Evolutionary conservation across 64 coral and sea anemone genomes (phyloP).

Genomic region (Stichodactyla mertensii): DNA sequence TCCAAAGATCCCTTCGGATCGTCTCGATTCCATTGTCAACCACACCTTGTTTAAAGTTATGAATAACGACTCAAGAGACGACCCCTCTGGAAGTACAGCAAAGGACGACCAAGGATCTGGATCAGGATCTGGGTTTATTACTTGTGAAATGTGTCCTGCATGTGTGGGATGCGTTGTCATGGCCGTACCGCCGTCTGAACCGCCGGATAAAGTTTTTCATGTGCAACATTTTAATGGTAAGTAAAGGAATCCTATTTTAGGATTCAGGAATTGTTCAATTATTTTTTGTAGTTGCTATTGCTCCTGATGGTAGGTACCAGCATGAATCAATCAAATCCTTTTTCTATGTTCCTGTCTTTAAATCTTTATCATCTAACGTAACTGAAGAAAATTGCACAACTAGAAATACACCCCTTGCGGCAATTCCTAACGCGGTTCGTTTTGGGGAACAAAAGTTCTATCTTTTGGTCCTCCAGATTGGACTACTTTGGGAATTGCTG

Average conservation of each 20-base stretch:
- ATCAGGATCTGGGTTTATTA: background rate
- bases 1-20: background rate
- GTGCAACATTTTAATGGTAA: background rate
- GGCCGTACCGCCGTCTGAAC: background rate
- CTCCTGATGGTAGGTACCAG: no score
- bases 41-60: background rate
- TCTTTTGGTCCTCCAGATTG: no score
- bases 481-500: no score
- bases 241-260: background rate
- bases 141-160: background rate
- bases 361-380: no score
- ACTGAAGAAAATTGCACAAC: no score
- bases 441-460: no score
- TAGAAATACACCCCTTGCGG: no score
- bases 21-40: background rate
- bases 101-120: background rate
- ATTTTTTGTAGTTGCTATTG: no score
- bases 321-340: no score
- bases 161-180: slow-evolving; percentile 7
- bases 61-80: background rate
- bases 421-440: no score
- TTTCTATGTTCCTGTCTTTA: no score
- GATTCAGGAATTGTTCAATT: no score
- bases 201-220: background rate
- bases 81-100: background rate